Evolutionary conservation across 2,113 vertebrate species (phyloP), one percentile per base, ranked within the genome.

Genomic region (Stomatorhinus ivindoensis): DNA sequence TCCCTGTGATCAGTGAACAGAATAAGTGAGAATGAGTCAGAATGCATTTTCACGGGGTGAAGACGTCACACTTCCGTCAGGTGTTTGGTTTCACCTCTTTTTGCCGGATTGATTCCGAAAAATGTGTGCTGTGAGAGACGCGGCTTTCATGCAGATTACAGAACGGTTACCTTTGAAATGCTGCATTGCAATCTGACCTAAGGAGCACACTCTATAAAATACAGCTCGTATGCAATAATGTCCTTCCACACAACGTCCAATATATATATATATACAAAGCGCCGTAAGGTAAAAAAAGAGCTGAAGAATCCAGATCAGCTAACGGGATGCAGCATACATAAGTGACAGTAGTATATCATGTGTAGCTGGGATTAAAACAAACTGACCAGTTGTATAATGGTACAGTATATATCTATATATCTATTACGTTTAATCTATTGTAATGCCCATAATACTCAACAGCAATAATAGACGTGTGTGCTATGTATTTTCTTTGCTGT

Each of bases 41-140:
- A 27, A 27, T 65, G 61, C 9, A 27, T 69, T 31, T 69, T 13
- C 61, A 69, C 27, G 0, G n/a, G 61, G 61, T 11, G 61, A 69
- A 69, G 61, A 69, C 27, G 27, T 69, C n/a, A 31, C 61, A 31
- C n/a, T 9, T 31, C 42, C 9, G 3, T 21, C 44, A 44, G 19
- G 24, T 47, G 35, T 47, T 11, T 9, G 42, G 5, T n/a, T 10
- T 84, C 39, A 21, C 9, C 15, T 47, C 80, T 46, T 84, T 47
- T 47, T 24, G 39, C 65, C 88, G 46, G 89, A n/a, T n/a, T 51
- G 92, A 91, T 91, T 89, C 48, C 85, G 90, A 87, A 85, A 93
- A 76, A 31, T 91, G 90, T 90, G 46, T 89, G 90, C 91, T 88
- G 61, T 69, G 61, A 27, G 3, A 69, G n/a, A 69, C 61, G 1